Evolutionary conservation across 2,113 vertebrate species (phyloP).

Genomic region (Baryphthengus martii): DNA sequence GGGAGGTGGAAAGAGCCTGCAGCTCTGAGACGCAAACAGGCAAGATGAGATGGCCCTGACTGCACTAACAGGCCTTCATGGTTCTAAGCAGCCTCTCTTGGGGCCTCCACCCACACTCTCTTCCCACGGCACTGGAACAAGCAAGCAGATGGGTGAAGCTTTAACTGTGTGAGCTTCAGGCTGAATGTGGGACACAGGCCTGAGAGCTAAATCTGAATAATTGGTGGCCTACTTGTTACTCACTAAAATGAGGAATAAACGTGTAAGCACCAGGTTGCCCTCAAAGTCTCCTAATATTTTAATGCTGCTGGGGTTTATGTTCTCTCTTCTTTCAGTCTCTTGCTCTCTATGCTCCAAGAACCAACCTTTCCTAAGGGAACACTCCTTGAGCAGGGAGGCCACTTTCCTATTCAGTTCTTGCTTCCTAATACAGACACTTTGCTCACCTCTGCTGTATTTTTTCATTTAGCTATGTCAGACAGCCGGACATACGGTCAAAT

Average conservation of each 20-base stretch:
- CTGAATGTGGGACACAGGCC: not conserved
- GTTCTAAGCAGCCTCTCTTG: not conserved
- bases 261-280: not conserved
- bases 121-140: not conserved
- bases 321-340: not conserved
- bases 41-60: not conserved
- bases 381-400: not conserved
- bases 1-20: not conserved
- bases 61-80: not conserved
- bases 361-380: not conserved
- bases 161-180: not conserved
- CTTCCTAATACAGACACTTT: accelerated
- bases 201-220: not conserved
- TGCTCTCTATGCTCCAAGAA: not conserved
- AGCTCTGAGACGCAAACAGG: not conserved
- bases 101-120: not conserved
- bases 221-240: not conserved
- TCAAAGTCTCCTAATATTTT: not conserved
- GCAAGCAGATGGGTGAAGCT: not conserved
- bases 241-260: not conserved
- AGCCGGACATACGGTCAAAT: not conserved
- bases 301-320: not conserved
- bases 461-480: not conserved
- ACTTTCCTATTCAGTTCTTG: accelerated
- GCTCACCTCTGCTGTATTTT: not conserved